Evolutionary conservation across 2,888 invertebrate species (phyloP), one percentile per base, ranked within the genome.

Genomic region (Cotesia congregata): DNA sequence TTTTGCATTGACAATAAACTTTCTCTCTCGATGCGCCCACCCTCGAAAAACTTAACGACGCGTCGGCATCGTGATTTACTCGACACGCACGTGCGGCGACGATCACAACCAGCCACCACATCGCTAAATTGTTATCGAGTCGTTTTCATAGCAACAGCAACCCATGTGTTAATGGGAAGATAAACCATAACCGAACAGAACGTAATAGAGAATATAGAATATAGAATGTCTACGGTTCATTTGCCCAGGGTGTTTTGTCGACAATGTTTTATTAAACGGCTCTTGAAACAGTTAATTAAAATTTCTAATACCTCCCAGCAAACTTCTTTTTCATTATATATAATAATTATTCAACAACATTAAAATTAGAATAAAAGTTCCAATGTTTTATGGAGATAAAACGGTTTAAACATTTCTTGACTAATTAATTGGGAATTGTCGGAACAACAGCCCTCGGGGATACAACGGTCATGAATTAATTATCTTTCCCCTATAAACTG

Each of bases 381-480:
- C 30, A 30, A 30, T 50, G 12, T 50, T 50, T 50, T 50, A 50
- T 50, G 7, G 50, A 50, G 50, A 50, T 50, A 50, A 50, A 50
- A 50, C 7, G 50, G 50, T 50, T 50, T 2, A 50, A 50, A 50
- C 50, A 50, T 50, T 85, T 86, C 84, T 86, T 85, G 85, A 85
- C 85, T 86, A 86, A 86, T 86, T 86, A 86, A 85, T 82, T 78
- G 79, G 80, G 82, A 84, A 85, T 85, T 85, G 86, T 85, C 83
- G 82, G 81, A 82, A 80, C 81, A 82, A 80, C 81, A 80, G 81
- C 83, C 83, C 83, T 81, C 81, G 77, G 83, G 84, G 81, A 78
- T 76, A 72, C 74, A 83, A 74, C 75, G 77, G 85, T 83, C 85
- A 84, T 85, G 86, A 86, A 86, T 86, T 85, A 85, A 86, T 86